Percentiles rank a stretch among this genome's conserved stretches.
These are phyloP conservation scores for Pseudolaguvia tuberculata DNA, from an alignment of 2,113 vertebrate genomes.

Conservation along the genomic window DNA sequence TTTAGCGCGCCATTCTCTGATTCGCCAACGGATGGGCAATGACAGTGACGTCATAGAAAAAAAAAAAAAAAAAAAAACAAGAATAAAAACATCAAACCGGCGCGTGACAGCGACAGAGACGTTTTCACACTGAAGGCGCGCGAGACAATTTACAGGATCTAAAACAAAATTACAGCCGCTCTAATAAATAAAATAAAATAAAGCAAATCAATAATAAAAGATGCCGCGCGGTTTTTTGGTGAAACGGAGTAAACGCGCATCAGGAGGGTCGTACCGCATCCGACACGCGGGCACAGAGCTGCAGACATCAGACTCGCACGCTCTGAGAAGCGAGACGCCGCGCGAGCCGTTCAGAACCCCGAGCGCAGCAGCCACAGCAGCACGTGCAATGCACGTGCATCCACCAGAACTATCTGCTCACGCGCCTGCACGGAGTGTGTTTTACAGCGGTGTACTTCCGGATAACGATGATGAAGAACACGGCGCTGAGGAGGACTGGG, in stretches of 20 bases:
- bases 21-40: slow-evolving; percentile 49
- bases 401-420: background rate
- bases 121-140: background rate
- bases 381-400: background rate
- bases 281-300: slow-evolving; percentile 55
- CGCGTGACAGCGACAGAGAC: slow-evolving; percentile 35
- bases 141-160: too few relatives aligned
- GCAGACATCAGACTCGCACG: slow-evolving; percentile 25
- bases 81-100: slow-evolving; percentile 55
- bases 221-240: slow-evolving; percentile 95
- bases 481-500: slow-evolving; percentile 50
- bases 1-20: slow-evolving; percentile 39
- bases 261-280: slow-evolving; percentile 71
- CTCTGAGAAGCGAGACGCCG: background rate
- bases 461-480: background rate
- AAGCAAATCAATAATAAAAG: too few relatives aligned
- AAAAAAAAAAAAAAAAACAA: slow-evolving; percentile 42
- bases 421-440: background rate
- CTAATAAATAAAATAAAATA: background rate
- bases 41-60: slow-evolving; percentile 45
- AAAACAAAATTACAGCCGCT: too few relatives aligned
- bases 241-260: slow-evolving; percentile 78
- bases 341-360: background rate
- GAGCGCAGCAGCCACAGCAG: background rate
- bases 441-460: background rate